phyloP scores from a whole-genome alignment of 2,113 vertebrate species.

The Onychorhynchus coronatus region DNA sequence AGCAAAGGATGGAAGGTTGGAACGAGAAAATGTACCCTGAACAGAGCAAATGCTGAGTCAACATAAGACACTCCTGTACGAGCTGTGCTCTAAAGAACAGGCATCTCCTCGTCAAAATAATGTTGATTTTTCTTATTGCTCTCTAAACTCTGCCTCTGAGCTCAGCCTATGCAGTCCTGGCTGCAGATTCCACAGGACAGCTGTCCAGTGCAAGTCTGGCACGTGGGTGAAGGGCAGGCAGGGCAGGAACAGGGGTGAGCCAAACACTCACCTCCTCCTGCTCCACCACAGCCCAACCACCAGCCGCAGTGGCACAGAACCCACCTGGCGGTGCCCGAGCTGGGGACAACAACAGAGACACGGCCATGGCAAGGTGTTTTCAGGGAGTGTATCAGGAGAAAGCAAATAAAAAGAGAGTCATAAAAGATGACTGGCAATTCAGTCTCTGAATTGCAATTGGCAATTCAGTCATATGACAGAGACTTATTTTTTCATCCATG shows the following conservation, averaged over 20 bases:
- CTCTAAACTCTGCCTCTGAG: background rate
- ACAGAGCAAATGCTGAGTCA: background rate
- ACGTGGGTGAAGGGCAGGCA: background rate
- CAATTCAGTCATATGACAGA: background rate
- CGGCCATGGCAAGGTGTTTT: rapidly evolving
- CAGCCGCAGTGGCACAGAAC: background rate
- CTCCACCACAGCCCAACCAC: background rate
- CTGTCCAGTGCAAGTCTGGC: rapidly evolving
- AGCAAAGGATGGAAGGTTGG: background rate
- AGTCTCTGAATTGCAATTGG: background rate
- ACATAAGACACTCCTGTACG: rapidly evolving
- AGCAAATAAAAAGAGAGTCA: background rate
- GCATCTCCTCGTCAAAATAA: background rate
- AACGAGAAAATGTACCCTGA: background rate
- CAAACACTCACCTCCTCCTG: rapidly evolving
- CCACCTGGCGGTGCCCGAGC: rapidly evolving
- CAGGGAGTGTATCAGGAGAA: background rate
- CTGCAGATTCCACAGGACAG: background rate
- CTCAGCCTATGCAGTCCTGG: rapidly evolving
- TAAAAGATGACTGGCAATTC: background rate
- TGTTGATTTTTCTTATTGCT: rapidly evolving
- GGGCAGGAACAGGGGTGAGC: background rate
- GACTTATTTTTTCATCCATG: background rate
- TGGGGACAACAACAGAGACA: background rate
- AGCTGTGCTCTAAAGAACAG: background rate